Base-by-base conservation (phyloP, 1,140 invertebrate genomes). In the Brachionus calyciflorus region DNA sequence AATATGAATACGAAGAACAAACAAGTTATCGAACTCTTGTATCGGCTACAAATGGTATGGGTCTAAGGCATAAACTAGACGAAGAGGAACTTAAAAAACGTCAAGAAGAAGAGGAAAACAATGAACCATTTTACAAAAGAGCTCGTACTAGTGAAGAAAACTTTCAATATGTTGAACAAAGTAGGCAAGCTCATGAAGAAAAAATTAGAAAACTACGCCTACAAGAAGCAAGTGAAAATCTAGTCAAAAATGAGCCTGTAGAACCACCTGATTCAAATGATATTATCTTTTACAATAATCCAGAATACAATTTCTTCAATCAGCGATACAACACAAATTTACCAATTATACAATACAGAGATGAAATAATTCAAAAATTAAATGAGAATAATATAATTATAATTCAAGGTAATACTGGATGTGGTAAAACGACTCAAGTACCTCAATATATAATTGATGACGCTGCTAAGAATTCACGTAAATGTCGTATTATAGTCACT, bases 351-450 rank as follows among this genome's bases (percentile, higher is more conserved):
- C 7, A 51, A 17, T 19, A 40, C 10, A 21, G 26, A 26, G 46
- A 73, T n/a, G 46, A 73, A 41, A 49, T 73, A n/a, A 12, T 73
- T 2, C 12, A 24, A 40, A 40, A 21, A 14, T 40, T 73, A 10
- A 17, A 21, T 7, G 24, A 40, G 3, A 33, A 53, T 37, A 73
- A 73, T 30, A 55, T 73, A 1, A 14, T 73, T 7, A 73, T 73
- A 51, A 55, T 73, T 30, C 69, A 73, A 46, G 76, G 92, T 6
- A 93, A 94, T 0, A 84, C 83, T 19, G 83, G 83, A 10, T 82
- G 81, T 65, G 81, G 84, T 6, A 82, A 85, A 80, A 84, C 85
- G 68, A 83, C 85, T 24, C 81, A 85, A 78, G 80, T 85, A 24
- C 84, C 84, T 21, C 84, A 84, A 79, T 85, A 81, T 80, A 86